phyloP scores from a whole-genome alignment of 2,888 invertebrate genomes.

The Polyploca ridens region DNA sequence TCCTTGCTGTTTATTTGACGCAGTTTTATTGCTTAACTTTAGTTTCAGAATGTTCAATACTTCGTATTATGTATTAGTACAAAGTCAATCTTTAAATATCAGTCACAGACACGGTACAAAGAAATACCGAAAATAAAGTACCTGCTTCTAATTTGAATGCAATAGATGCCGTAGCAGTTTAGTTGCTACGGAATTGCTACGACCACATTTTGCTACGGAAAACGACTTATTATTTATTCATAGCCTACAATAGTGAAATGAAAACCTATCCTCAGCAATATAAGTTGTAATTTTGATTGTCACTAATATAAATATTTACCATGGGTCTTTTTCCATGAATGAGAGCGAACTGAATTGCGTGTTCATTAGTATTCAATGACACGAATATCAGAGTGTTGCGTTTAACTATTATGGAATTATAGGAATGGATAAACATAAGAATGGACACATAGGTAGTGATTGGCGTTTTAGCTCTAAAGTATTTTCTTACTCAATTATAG shows the following conservation, averaged over 20 bases:
- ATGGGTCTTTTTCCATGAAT: neutral
- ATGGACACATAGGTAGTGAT: neutral
- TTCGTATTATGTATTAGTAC: no score
- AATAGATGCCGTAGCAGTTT: neutral
- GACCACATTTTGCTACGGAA: neutral
- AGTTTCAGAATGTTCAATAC: no score
- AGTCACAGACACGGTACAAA: no score
- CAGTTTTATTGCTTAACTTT: no score
- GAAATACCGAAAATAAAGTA: no score
- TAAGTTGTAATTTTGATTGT: neutral
- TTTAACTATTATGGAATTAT: no score
- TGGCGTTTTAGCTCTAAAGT: no score
- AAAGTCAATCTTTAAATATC: no score
- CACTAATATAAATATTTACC: neutral
- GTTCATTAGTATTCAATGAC: neutral
- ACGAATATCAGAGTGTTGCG: neutral
- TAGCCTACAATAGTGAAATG: neutral
- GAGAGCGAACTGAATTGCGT: neutral
- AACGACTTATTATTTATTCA: neutral
- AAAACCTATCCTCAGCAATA: neutral
- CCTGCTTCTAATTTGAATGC: neutral
- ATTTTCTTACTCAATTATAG: no score
- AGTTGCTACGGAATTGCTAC: neutral
- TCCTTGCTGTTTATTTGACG: no score
- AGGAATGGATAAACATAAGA: neutral